Conservation (phyloP, 2,113 vertebrate species). For the Triplophysa siluroides region DNA sequence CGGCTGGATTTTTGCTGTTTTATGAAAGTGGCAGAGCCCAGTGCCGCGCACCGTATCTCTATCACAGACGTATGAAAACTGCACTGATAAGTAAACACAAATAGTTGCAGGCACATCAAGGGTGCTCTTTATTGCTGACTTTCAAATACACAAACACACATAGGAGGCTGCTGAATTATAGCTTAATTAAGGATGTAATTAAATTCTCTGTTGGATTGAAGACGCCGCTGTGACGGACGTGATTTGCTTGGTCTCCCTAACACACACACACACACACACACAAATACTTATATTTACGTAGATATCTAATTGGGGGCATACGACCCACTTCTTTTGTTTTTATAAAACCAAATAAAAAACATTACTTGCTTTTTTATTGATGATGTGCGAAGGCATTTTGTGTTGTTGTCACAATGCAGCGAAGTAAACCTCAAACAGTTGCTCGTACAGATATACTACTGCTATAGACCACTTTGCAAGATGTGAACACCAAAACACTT, state of each 20-base stretch:
- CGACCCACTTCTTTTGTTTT: not conserved
- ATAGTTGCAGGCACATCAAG: constrained; percentile 31
- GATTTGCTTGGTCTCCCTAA: not conserved
- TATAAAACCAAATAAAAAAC: not conserved
- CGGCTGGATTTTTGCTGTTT: not conserved
- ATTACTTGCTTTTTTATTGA: not conserved
- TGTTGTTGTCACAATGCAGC: too few relatives aligned
- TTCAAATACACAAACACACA: constrained; percentile 10
- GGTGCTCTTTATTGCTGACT: not conserved
- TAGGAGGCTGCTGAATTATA: constrained; percentile 22
- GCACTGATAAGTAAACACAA: constrained; percentile 25
- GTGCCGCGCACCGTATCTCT: not conserved
- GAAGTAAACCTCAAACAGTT: too few relatives aligned
- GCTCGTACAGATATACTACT: too few relatives aligned
- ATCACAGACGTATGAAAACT: constrained; percentile 9
- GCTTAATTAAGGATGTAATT: constrained; percentile 39
- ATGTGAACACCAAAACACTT: too few relatives aligned
- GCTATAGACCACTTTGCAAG: too few relatives aligned
- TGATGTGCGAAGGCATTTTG: too few relatives aligned
- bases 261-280: not conserved
- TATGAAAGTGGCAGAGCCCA: constrained; percentile 14
- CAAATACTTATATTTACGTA: not conserved
- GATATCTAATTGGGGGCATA: not conserved
- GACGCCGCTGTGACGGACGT: not conserved
- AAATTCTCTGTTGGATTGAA: constrained; percentile 33